These are phyloP conservation scores for Cyanoderma ruficeps DNA, from an alignment of 2,113 vertebrate species.

Conservation along the genomic window DNA sequence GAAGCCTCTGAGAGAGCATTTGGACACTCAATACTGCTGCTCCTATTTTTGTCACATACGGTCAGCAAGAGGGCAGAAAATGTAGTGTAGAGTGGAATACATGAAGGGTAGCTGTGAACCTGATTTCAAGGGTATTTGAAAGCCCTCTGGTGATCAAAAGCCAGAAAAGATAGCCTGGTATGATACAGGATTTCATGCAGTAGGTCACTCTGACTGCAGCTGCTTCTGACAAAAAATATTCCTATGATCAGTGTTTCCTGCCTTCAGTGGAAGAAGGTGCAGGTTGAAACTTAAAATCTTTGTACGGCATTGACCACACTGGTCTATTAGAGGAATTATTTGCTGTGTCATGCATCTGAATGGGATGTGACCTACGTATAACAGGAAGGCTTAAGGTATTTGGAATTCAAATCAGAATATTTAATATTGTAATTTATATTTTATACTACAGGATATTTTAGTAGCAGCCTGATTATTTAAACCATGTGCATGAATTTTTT, in stretches of 20 bases:
- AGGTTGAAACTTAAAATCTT: background rate
- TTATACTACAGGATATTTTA: background rate
- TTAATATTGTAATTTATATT: background rate
- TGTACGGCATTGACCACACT: background rate
- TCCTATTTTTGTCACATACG: background rate
- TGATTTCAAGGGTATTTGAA: background rate
- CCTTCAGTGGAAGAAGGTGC: background rate
- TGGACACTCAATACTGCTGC: background rate
- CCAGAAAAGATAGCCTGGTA: background rate
- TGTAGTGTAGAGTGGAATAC: background rate
- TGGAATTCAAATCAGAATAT: background rate
- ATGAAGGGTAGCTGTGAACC: background rate
- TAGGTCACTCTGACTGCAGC: background rate
- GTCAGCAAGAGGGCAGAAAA: background rate
- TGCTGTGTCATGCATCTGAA: background rate
- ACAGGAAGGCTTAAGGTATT: background rate
- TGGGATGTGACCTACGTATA: background rate
- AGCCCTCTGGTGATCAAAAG: background rate
- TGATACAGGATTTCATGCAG: background rate
- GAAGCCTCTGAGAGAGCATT: background rate
- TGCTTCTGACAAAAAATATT: background rate
- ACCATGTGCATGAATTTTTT: background rate
- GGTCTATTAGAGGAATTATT: background rate
- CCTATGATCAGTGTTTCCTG: background rate
- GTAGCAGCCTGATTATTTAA: background rate